These are phyloP conservation scores for Trachelus tabidus DNA, from an alignment of 2,888 invertebrate genomes.

Conservation along the genomic window DNA sequence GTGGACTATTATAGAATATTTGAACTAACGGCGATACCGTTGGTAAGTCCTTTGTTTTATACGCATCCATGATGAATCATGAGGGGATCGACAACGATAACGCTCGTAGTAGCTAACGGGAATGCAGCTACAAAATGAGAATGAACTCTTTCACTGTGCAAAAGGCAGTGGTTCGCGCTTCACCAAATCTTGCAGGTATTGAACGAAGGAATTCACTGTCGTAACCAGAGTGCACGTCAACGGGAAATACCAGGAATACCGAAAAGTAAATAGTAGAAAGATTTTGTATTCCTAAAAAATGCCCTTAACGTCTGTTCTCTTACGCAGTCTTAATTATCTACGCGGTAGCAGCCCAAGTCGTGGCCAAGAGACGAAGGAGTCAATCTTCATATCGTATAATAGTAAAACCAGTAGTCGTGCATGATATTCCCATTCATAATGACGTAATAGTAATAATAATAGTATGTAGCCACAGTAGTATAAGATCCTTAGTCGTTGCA, in stretches of 20 bases:
- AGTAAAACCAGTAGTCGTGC: neutral
- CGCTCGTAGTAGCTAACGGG: neutral
- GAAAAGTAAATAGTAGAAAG: neutral
- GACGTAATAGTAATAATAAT: neutral
- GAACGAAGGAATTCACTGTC: neutral
- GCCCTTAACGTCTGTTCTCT: neutral
- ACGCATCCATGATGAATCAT: neutral
- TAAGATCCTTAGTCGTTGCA: neutral
- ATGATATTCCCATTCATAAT: conserved; percentile 2
- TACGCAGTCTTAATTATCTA: neutral
- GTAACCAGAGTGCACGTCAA: neutral
- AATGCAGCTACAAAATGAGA: neutral
- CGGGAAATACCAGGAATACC: neutral
- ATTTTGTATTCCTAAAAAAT: neutral
- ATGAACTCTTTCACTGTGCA: neutral
- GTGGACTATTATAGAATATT: neutral
- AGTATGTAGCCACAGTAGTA: neutral
- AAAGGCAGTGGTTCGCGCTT: neutral
- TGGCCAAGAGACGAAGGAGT: neutral
- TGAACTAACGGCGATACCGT: neutral
- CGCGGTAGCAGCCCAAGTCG: neutral
- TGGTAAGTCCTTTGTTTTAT: neutral
- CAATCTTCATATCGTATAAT: neutral
- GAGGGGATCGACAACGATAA: neutral
- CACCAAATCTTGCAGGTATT: neutral